Evolutionary conservation across 1,140 invertebrate species (phyloP).

Genomic region (Danaus plexippus): DNA sequence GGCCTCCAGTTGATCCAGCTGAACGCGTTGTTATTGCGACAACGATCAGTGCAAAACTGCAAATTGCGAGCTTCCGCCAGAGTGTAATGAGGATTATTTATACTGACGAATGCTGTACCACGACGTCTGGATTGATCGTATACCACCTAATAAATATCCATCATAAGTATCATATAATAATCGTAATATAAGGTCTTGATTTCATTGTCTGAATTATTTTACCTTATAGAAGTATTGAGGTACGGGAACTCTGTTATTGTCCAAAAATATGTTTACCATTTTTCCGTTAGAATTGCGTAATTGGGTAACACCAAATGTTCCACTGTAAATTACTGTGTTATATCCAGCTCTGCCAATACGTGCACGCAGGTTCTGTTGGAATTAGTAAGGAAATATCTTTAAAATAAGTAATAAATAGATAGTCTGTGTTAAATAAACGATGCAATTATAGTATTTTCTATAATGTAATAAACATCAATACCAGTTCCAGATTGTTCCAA

Average conservation of each 20-base stretch:
- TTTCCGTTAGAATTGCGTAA: slow-evolving; percentile 39
- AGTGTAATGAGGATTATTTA: slow-evolving; percentile 77
- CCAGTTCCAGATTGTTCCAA: slow-evolving; percentile 72
- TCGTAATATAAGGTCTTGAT: too few relatives aligned
- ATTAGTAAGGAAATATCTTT: background rate
- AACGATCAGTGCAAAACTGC: slow-evolving; percentile 74
- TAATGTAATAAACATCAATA: slow-evolving; percentile 15
- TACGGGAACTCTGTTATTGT: slow-evolving; percentile 52
- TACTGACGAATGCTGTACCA: slow-evolving; percentile 74
- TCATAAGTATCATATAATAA: too few relatives aligned
- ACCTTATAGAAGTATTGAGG: slow-evolving; percentile 65
- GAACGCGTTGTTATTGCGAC: slow-evolving; percentile 70
- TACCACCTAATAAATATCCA: slow-evolving; percentile 58
- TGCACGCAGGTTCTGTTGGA: slow-evolving; percentile 43
- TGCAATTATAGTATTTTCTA: background rate
- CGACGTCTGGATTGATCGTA: slow-evolving; percentile 67
- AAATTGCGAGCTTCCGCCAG: slow-evolving; percentile 49
- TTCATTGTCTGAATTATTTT: slow-evolving; percentile 1
- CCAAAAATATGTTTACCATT: slow-evolving; percentile 45
- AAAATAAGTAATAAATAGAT: too few relatives aligned
- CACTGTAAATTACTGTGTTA: slow-evolving; percentile 54
- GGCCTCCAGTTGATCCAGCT: slow-evolving; percentile 67
- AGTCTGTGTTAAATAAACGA: too few relatives aligned
- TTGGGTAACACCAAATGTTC: slow-evolving; percentile 55
- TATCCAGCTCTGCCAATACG: slow-evolving; percentile 51